phyloP scores from a whole-genome alignment of 2,888 invertebrate genomes.

The Lithosia quadra region DNA sequence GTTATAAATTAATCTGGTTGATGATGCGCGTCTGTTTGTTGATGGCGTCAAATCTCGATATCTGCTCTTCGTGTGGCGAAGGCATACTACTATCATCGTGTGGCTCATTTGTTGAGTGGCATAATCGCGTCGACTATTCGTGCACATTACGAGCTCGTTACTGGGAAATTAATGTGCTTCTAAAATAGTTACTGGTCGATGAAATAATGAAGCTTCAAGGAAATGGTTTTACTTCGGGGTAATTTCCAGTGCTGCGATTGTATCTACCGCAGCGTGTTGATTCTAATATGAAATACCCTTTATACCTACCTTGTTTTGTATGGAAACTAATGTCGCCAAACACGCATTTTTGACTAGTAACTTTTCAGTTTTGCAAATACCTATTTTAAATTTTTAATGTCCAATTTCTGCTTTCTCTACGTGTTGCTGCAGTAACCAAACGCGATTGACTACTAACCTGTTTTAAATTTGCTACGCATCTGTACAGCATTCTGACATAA shows the following conservation, averaged over 20 bases:
- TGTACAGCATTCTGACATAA: no score
- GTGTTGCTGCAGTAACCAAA: no score
- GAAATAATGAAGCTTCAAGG: slow-evolving; percentile 1
- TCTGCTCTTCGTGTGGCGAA: background rate
- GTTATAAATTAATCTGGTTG: slow-evolving; percentile 47
- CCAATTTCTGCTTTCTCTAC: no score
- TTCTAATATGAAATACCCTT: background rate
- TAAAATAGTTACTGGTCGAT: background rate
- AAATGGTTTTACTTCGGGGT: background rate
- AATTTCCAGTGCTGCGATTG: background rate
- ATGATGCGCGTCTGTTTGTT: slow-evolving; percentile 39
- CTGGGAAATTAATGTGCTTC: background rate
- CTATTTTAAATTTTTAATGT: no score
- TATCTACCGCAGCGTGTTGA: background rate
- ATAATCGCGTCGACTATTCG: slow-evolving; percentile 2
- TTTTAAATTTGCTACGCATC: no score
- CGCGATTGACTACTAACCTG: no score
- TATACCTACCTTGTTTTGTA: no score
- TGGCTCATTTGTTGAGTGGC: slow-evolving; percentile 2
- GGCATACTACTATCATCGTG: slow-evolving; percentile 4
- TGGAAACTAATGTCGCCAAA: no score
- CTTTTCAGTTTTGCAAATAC: no score
- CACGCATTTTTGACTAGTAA: no score
- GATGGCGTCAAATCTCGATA: slow-evolving; percentile 29
- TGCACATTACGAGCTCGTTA: slow-evolving; percentile 2